phyloP scores from a whole-genome alignment of 2,797 vertebrate species.

The Protonibea diacanthus region DNA sequence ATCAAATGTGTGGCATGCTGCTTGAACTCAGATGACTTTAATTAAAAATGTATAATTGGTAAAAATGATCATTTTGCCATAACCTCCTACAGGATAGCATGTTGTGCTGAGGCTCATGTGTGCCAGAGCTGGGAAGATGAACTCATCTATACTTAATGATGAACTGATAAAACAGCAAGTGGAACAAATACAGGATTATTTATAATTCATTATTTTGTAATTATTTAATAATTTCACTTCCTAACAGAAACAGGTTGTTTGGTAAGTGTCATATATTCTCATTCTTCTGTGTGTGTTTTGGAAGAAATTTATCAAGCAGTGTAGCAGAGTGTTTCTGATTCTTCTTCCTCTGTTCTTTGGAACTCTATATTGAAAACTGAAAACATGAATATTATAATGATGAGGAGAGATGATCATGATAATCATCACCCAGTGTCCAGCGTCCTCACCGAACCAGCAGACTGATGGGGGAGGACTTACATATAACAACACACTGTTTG shows the following conservation, averaged over 20 bases:
- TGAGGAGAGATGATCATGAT: not conserved
- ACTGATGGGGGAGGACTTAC: not conserved
- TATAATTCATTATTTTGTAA: not conserved
- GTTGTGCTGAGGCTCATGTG: not conserved
- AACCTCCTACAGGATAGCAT: not conserved
- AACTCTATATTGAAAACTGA: not conserved
- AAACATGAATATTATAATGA: not conserved
- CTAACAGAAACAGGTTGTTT: no score
- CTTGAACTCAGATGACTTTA: not conserved
- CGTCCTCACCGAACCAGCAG: not conserved
- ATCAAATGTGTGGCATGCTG: not conserved
- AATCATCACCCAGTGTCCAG: not conserved
- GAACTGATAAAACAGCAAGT: not conserved
- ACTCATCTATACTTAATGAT: no score
- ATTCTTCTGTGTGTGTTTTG: no score
- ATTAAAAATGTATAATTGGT: not conserved
- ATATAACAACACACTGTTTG: slow-evolving; percentile 1
- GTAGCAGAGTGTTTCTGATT: no score
- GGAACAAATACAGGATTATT: not conserved
- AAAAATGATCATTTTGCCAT: no score
- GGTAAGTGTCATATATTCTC: no score
- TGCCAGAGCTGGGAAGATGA: not conserved
- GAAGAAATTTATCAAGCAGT: no score
- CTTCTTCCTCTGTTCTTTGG: not conserved
- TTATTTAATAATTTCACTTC: not conserved